Percentiles rank a stretch among this genome's conserved stretches.
phyloP scores from a whole-genome alignment of 30 jellyfish, hydroid and myxozoan species.

The Turritopsis rubra region DNA sequence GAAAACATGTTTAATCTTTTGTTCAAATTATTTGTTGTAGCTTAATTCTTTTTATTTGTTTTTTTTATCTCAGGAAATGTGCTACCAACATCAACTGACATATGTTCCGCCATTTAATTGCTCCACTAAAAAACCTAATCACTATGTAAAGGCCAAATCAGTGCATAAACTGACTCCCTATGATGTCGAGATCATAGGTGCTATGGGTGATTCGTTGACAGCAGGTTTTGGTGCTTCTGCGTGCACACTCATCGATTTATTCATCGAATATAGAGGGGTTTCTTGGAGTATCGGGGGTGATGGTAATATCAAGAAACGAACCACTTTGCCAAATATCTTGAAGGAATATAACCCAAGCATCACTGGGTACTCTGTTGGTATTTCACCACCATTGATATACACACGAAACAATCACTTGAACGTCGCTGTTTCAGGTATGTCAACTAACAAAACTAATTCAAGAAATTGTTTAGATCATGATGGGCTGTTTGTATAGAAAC shows the following conservation, averaged over 20 bases:
- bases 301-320: conserved; percentile 29
- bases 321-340: conserved; percentile 69
- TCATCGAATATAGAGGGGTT: conserved; percentile 66
- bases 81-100: neutral
- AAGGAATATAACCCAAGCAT: conserved; percentile 52
- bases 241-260: conserved; percentile 33
- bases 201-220: conserved; percentile 81
- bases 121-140: neutral
- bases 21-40: no score
- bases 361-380: conserved; percentile 55
- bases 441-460: neutral
- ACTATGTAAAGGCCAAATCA: conserved; percentile 48
- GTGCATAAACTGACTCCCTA: conserved; percentile 64
- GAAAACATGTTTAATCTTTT: no score
- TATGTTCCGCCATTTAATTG: conserved; percentile 7
- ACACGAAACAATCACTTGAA: conserved; percentile 53
- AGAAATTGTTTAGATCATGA: no score
- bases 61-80: neutral
- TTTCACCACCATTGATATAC: conserved; percentile 46
- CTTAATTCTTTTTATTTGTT: no score
- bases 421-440: conserved; percentile 84
- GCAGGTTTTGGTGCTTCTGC: conserved; percentile 89
- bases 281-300: conserved; percentile 95
- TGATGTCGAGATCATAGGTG: conserved; percentile 64
- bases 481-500: no score